A percentile compares a stretch with the other conserved stretches of the same genome.
Evolutionary conservation across 2,113 vertebrate genomes (phyloP).

Genomic region (Zosterops borbonicus): DNA sequence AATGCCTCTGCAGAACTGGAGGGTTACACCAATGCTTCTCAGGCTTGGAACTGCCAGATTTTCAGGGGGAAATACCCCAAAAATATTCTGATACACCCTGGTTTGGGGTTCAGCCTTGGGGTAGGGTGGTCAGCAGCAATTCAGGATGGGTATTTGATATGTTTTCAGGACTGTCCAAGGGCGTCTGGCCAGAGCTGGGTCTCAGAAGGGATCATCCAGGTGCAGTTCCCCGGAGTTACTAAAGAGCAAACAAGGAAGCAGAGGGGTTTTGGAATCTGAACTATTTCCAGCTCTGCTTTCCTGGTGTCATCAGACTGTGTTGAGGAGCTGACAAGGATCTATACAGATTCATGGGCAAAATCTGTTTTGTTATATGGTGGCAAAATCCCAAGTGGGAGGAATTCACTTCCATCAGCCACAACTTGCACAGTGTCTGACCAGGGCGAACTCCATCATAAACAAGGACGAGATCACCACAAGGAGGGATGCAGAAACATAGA

Average conservation of each 20-base stretch:
- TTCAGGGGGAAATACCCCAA: not conserved
- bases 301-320: not conserved
- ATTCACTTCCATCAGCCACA: not conserved
- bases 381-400: not conserved
- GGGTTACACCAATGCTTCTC: not conserved
- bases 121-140: not conserved
- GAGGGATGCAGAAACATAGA: not conserved
- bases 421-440: not conserved
- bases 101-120: not conserved
- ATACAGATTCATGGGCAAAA: not conserved
- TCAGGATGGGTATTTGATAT: not conserved
- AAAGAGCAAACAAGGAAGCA: not conserved
- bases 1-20: not conserved
- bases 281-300: fast-evolving
- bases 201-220: fast-evolving
- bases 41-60: not conserved
- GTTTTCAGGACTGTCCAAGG: not conserved
- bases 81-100: fast-evolving
- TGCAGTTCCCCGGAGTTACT: not conserved
- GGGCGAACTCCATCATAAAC: not conserved
- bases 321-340: not conserved
- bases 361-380: not conserved
- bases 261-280: fast-evolving
- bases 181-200: not conserved
- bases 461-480: not conserved